phyloP scores from a whole-genome alignment of 2,888 invertebrate genomes.

The Tetanocera ferruginea region DNA sequence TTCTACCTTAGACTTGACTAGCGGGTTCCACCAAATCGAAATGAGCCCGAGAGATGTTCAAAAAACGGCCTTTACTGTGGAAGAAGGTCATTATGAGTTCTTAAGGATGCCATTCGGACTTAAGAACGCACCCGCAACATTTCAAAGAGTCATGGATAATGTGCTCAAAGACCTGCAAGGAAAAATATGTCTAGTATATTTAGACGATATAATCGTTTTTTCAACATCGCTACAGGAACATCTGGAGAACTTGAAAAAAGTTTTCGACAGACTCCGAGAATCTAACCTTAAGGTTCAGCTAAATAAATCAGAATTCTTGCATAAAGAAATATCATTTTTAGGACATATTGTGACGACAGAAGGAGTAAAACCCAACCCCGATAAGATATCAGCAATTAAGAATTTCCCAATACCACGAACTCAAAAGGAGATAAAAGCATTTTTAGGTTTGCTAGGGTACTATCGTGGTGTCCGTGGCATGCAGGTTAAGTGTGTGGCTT shows the following conservation, averaged over 20 bases:
- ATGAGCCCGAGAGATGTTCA: conserved; percentile 26
- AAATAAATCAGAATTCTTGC: background rate
- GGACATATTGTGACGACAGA: conserved; percentile 13
- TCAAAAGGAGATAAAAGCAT: conserved; percentile 34
- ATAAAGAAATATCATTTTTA: background rate
- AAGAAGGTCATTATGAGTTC: conserved; percentile 37
- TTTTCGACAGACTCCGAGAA: background rate
- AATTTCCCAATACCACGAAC: conserved; percentile 41
- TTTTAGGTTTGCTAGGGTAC: background rate
- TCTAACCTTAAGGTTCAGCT: background rate
- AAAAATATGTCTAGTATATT: conserved; percentile 22
- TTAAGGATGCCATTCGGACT: background rate
- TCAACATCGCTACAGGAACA: conserved; percentile 4
- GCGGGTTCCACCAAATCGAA: conserved; percentile 37
- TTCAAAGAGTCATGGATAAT: conserved; percentile 26
- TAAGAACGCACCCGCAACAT: conserved; percentile 14
- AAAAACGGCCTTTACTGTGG: conserved; percentile 37
- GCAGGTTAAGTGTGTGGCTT: too few species aligned
- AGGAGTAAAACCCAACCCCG: background rate
- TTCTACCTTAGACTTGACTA: conserved; percentile 29
- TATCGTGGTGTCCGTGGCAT: too few species aligned
- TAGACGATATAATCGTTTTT: conserved; percentile 18
- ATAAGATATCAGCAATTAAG: conserved; percentile 41
- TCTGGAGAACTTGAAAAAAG: background rate
- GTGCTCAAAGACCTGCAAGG: background rate